Evolutionary conservation across 2,888 invertebrate genomes (phyloP).

Genomic region (Scrobipalpa atriplicella): DNA sequence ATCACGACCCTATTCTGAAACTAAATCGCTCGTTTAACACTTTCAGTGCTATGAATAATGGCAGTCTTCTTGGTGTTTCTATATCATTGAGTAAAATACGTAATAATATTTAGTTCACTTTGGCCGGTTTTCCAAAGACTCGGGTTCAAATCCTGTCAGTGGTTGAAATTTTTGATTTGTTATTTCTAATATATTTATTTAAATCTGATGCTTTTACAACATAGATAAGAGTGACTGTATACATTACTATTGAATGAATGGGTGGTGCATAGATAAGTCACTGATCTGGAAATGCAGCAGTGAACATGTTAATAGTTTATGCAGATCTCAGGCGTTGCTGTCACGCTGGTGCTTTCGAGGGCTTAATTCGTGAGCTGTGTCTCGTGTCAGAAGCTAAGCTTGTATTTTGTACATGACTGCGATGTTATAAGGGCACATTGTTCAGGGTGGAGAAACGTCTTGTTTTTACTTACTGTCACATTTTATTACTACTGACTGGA

Average conservation of each 20-base stretch:
- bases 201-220: too few relatives aligned
- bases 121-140: too few relatives aligned
- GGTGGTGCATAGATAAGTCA: too few relatives aligned
- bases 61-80: neutral
- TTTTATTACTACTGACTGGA: too few relatives aligned
- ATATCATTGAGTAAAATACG: neutral
- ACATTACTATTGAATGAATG: too few relatives aligned
- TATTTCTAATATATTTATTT: too few relatives aligned
- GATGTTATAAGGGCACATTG: neutral
- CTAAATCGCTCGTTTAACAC: slow-evolving; percentile 47
- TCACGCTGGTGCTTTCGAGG: neutral
- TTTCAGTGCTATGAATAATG: slow-evolving; percentile 8
- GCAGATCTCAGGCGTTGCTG: neutral
- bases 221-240: too few relatives aligned
- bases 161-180: too few relatives aligned
- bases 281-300: neutral
- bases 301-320: neutral
- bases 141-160: too few relatives aligned
- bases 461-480: too few relatives aligned
- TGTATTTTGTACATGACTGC: slow-evolving; percentile 3
- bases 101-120: too few relatives aligned
- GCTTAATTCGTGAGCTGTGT: slow-evolving; percentile 7
- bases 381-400: slow-evolving; percentile 1
- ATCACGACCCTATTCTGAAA: slow-evolving; percentile 60
- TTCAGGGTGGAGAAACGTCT: too few relatives aligned